A percentile compares a stretch with the other conserved stretches of the same genome.
Evolutionary conservation across 2,797 vertebrate species (phyloP).

Genomic region (Diplodus puntazzo): DNA sequence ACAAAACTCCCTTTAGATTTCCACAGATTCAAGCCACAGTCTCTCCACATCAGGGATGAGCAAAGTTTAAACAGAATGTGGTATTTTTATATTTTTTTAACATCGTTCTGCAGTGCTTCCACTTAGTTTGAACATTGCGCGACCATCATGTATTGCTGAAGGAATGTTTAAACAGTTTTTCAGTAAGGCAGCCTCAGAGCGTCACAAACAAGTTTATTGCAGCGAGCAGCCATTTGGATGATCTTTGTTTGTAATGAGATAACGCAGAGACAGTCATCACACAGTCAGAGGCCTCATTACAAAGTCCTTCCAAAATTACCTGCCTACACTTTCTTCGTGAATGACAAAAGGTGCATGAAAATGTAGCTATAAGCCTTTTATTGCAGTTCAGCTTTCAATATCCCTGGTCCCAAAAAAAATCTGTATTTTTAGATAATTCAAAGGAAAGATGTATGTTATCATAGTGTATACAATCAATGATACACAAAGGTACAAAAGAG

Average conservation of each 20-base stretch:
- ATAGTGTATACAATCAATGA: not conserved
- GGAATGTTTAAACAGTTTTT: slow-evolving; percentile 18
- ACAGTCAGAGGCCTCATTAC: not conserved
- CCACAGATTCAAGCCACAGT: not conserved
- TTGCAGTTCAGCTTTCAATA: not conserved
- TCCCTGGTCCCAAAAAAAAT: not conserved
- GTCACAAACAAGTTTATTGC: not conserved
- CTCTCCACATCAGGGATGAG: not conserved
- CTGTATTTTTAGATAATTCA: slow-evolving; percentile 1
- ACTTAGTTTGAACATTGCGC: no score
- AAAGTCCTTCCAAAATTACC: slow-evolving; percentile 12
- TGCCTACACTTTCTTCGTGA: not conserved
- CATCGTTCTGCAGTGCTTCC: no score
- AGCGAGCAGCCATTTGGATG: not conserved
- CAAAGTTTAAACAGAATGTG: not conserved
- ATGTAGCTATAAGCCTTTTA: not conserved
- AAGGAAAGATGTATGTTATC: not conserved
- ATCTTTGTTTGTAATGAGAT: slow-evolving; percentile 3
- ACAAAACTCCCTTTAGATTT: not conserved
- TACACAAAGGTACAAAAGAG: not conserved
- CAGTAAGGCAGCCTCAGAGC: not conserved
- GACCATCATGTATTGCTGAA: not conserved
- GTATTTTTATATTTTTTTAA: not conserved
- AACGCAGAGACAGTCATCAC: not conserved
- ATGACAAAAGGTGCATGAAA: not conserved